These are phyloP conservation scores for Caenorhabditis plicata DNA, from an alignment of 2,888 invertebrate species.

Conservation along the genomic window DNA sequence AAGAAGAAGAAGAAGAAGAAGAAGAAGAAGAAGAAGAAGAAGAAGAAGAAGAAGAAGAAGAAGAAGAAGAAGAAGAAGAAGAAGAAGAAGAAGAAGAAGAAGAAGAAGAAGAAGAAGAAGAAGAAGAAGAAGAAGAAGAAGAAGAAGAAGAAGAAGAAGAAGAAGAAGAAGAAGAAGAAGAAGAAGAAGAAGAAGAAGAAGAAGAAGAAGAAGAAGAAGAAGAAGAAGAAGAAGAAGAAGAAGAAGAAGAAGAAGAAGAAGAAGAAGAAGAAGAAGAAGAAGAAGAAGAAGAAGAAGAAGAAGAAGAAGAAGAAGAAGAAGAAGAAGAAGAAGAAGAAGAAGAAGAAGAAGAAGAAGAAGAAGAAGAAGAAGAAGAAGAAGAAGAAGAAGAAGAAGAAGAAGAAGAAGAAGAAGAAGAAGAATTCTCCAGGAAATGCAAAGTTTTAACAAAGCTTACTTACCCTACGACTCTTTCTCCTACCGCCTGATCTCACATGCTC, in stretches of 20 bases:
- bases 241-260: neutral
- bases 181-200: neutral
- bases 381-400: neutral
- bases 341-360: neutral
- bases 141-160: neutral
- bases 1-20: no score
- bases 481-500: no score
- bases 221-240: neutral
- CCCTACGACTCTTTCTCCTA: no score
- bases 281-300: neutral
- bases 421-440: no score
- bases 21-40: no score
- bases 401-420: neutral
- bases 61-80: no score
- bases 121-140: no score
- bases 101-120: no score
- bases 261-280: neutral
- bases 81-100: no score
- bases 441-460: no score
- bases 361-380: neutral
- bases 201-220: neutral
- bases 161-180: neutral
- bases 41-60: no score
- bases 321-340: neutral
- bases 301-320: neutral